A percentile compares a stretch with the other conserved stretches of the same genome.
Evolutionary conservation across 2,113 vertebrate species (phyloP).

Genomic region (Bothrops jararaca): DNA sequence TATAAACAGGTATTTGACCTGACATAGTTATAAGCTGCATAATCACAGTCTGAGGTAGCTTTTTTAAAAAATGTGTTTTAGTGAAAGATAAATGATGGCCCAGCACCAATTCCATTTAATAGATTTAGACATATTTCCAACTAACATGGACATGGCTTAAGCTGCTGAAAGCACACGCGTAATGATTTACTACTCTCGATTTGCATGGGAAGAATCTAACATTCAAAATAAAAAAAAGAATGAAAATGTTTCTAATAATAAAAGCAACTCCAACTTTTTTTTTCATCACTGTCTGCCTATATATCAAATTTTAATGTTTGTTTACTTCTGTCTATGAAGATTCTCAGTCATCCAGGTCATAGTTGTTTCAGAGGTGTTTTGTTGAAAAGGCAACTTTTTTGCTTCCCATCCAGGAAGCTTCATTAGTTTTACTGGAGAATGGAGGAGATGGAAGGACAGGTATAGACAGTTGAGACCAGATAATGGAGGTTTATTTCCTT

Average conservation of each 20-base stretch:
- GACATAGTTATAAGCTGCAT: not conserved
- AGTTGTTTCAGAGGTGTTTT: too few species aligned
- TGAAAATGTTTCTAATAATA: not conserved
- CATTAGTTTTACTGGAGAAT: too few species aligned
- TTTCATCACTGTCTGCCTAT: not conserved
- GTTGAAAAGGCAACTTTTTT: too few species aligned
- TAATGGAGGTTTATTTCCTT: too few species aligned
- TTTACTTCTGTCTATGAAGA: too few species aligned
- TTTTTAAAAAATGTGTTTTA: not conserved
- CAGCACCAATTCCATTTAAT: constrained; percentile 23
- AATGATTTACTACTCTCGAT: constrained; percentile 12
- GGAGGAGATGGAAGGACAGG: too few species aligned
- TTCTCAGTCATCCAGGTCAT: too few species aligned
- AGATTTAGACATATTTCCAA: constrained; percentile 35
- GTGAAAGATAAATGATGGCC: constrained; percentile 34
- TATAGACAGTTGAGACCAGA: too few species aligned
- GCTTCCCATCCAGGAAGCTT: too few species aligned
- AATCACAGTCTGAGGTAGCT: constrained; percentile 9
- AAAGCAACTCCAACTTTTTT: not conserved
- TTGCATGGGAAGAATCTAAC: not conserved
- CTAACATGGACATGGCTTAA: not conserved
- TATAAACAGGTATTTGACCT: constrained; percentile 28
- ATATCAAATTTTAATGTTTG: not conserved
- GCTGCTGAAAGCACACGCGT: not conserved
- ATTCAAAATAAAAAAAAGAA: not conserved